Evolutionary conservation across 1,140 invertebrate species (phyloP), one percentile per base, ranked within the genome.

Genomic region (Megalonaias nervosa): DNA sequence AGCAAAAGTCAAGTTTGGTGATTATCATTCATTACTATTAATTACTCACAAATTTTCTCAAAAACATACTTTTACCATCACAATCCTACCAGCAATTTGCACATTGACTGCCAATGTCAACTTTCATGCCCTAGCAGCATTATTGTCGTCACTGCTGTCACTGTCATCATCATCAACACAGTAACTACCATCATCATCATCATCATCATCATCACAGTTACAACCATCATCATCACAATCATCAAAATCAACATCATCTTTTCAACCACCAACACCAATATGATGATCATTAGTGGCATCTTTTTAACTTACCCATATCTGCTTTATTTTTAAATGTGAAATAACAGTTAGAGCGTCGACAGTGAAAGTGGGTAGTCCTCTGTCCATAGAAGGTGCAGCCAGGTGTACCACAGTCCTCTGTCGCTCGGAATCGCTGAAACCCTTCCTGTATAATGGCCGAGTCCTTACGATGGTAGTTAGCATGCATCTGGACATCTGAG

Each of bases 301-400:
- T 66, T 61, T 6, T 56, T 19, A 17, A 90, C 94, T 94, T 93
- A 98, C 97, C 98, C 97, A 99, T 99, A 92, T 99, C 98, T 84
- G 97, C 97, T 92, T 99, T 99, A 91, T 99, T 99, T 90, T 99
- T 99, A 91, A 99, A 99, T 0, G 97, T 99, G 89, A 96, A 98
- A 78, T 95, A 94, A 92, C 98, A 99, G 9, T 94, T 94, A 62
- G 94, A 91, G 85, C 98, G 92, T 75, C 97, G 93, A 90, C 98
- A 99, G 89, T 99, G 98, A 91, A 99, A 99, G 90, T 99, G 98
- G 13, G 98, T 99, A 26, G 97, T 99, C 78, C 96, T 92, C 90
- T 99, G 97, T n/a, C 97, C 96, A 85, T 94, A 95, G 90, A 99
- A 99, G 31, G 95, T 93, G 91, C 98, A 99, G 83, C 95, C 94